A percentile compares a stretch with the other conserved stretches of the same genome.
Evolutionary conservation across 2,888 invertebrate genomes (phyloP).

Genomic region (Diplolepis rosae): DNA sequence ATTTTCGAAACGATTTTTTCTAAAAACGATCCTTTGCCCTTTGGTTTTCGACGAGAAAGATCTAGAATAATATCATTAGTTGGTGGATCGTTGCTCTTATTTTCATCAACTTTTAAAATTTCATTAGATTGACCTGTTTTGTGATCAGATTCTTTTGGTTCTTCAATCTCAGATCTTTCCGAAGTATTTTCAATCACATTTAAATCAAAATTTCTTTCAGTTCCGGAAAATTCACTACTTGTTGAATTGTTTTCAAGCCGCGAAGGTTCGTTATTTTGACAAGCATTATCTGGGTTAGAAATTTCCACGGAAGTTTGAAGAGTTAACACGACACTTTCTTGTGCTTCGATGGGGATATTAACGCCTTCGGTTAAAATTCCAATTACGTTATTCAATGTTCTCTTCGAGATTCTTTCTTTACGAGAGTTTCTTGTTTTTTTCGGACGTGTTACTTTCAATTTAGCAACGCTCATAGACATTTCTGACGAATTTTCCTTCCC

Average conservation of each 20-base stretch:
- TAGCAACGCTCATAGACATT: slow-evolving; percentile 58
- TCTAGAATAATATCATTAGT: slow-evolving; percentile 69
- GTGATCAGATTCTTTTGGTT: background rate
- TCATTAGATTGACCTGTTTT: background rate
- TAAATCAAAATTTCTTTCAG: background rate
- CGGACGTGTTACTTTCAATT: slow-evolving; percentile 62
- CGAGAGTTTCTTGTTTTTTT: slow-evolving; percentile 64
- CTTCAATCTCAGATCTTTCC: background rate
- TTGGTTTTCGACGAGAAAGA: slow-evolving; percentile 66
- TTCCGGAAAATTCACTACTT: background rate
- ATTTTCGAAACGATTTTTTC: slow-evolving; percentile 72
- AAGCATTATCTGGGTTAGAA: slow-evolving; percentile 45
- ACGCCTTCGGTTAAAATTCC: slow-evolving; percentile 71
- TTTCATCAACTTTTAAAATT: slow-evolving; percentile 8
- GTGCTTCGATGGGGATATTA: slow-evolving; percentile 66
- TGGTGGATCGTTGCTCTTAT: background rate
- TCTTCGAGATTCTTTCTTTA: slow-evolving; percentile 58
- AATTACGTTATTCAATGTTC: slow-evolving; percentile 67
- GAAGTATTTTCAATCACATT: background rate
- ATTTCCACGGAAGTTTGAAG: slow-evolving; percentile 63
- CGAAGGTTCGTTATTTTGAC: slow-evolving; percentile 50
- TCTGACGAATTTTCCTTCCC: slow-evolving; percentile 70
- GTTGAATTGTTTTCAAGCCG: slow-evolving; percentile 9
- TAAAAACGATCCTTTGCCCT: slow-evolving; percentile 69
- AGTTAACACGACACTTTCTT: slow-evolving; percentile 65